Evolutionary conservation across 1,140 invertebrate genomes (phyloP), one percentile per base, ranked within the genome.

Genomic region (Mamestra configurata): DNA sequence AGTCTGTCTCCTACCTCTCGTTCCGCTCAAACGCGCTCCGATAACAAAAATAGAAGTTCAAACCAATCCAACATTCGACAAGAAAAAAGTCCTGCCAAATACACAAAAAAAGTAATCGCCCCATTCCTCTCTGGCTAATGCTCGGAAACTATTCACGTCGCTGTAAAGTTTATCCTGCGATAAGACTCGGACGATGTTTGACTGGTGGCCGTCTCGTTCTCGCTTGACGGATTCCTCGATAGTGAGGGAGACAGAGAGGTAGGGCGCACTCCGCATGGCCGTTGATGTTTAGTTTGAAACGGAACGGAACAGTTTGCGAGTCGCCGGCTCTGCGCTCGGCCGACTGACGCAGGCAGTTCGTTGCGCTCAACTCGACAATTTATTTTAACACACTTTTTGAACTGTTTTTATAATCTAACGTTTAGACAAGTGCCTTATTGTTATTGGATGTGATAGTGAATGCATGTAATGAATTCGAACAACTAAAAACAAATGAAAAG

Each of bases 291-390:
- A 88, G 88, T 89, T 92, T 87, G 86, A 92, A 92, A 88, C 87
- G 82, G 83, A 88, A 90, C 86, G 86, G 87, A 92, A 92, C 86
- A 94, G 93, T 94, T 94, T 94, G 93, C 92, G 90, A 94, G 93
- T 92, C 91, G 93, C 92, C 93, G 93, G 93, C 92, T 88, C 71
- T 86, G 91, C 85, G 91, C 89, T 81, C 89, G 93, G 92, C 87
- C 86, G 92, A 89, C 88, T 88, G 55, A 86, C 79, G 91, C 92
- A 91, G 87, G 90, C 90, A 89, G 90, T 93, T 80, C 77, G 89
- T 94, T 90, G 87, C 85, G 92, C 89, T 93, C 90, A 92, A 91
- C 84, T 89, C 86, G 59, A 89, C 88, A 89, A 90, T 89, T 89
- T 90, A 89, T 91, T 83, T 88, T 86, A 89, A 87, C 81, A 84